Percentiles rank a stretch among this genome's conserved stretches.
These are phyloP conservation scores for Zosterops hypoxanthus DNA, from an alignment of 2,113 vertebrate genomes.

Conservation along the genomic window DNA sequence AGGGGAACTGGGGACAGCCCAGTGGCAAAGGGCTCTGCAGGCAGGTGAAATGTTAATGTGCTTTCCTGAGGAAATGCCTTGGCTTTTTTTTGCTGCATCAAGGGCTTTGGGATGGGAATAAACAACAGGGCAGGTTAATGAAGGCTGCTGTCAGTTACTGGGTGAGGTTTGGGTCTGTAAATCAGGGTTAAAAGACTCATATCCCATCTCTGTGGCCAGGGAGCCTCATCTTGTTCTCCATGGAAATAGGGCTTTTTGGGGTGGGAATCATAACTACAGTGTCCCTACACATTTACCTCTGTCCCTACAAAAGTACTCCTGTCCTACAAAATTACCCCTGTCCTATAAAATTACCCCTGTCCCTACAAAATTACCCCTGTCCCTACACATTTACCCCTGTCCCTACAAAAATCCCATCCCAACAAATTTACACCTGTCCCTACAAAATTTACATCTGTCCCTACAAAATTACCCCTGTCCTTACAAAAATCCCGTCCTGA, in stretches of 20 bases:
- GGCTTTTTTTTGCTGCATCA: not conserved
- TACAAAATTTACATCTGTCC: not conserved
- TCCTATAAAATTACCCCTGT: not conserved
- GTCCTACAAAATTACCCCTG: not conserved
- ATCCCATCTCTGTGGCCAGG: not conserved
- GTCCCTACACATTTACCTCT: not conserved
- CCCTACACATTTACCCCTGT: not conserved
- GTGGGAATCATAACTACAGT: not conserved
- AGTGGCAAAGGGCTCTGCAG: not conserved
- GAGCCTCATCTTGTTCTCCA: not conserved
- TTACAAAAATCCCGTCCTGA: not conserved
- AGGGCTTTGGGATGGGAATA: not conserved
- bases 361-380: not conserved
- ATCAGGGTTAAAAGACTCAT: not conserved
- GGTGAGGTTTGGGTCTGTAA: not conserved
- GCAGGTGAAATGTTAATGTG: slow-evolving; percentile 15
- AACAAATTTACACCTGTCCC: not conserved
- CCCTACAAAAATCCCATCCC: not conserved
- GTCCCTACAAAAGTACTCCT: no score
- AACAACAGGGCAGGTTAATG: slow-evolving; percentile 20
- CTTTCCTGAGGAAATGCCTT: not conserved
- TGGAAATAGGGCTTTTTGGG: not conserved
- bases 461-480: not conserved
- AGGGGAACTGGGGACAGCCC: slow-evolving; percentile 13
- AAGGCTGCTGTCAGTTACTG: not conserved